Percentiles rank a stretch among this genome's conserved stretches.
phyloP scores from a whole-genome alignment of 1,140 invertebrate genomes.

The Hyles vespertilio region DNA sequence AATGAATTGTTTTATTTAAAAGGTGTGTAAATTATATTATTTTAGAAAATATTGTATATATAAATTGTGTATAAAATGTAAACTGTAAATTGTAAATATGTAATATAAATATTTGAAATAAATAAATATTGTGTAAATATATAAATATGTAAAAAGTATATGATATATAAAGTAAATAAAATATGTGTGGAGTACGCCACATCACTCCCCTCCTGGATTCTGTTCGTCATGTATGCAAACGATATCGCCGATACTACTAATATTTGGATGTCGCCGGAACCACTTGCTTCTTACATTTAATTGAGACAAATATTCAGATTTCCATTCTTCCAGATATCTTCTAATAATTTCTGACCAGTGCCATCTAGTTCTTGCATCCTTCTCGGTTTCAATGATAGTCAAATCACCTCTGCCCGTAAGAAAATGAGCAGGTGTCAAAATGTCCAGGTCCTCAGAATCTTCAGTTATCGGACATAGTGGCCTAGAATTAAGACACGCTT shows the following conservation, averaged over 20 bases:
- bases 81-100: too few species aligned
- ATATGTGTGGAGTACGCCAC: too few species aligned
- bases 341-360: conserved; percentile 2
- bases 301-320: conserved; percentile 7
- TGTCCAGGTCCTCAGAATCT: conserved; percentile 4
- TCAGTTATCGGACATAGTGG: conserved; percentile 5
- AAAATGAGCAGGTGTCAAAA: conserved; percentile 8
- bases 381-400: conserved; percentile 1
- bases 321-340: conserved; percentile 11
- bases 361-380: conserved; percentile 6
- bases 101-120: too few species aligned
- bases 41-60: too few species aligned
- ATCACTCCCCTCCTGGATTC: too few species aligned
- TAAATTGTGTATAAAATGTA: too few species aligned
- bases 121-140: too few species aligned
- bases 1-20: too few species aligned
- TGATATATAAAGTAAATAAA: too few species aligned
- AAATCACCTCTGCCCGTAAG: not conserved
- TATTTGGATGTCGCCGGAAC: not conserved
- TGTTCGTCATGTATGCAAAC: conserved; percentile 1
- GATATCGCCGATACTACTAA: conserved; percentile 1
- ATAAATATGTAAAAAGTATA: too few species aligned
- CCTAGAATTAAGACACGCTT: conserved; percentile 7
- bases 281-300: conserved; percentile 7
- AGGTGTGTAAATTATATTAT: too few species aligned